Base-by-base conservation (phyloP, 2,888 invertebrate genomes). In the Drosophila paranaensis region DNA sequence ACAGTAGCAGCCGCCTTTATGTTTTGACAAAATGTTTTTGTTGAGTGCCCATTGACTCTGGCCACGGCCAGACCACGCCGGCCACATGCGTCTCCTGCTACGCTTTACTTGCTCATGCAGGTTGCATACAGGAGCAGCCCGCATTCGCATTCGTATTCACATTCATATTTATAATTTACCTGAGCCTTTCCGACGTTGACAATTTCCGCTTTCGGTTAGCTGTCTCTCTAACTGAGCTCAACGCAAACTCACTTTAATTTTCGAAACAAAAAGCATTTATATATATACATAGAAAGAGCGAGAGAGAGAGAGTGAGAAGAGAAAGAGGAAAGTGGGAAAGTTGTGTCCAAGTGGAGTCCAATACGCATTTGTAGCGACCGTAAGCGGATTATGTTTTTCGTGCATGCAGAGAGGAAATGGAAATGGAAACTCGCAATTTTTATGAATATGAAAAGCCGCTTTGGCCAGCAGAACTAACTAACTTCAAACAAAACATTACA, bases 21-120 rank as follows among this genome's bases (percentile, higher is more conserved):
- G 88, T 84, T 84, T 87, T 84, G 81, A 76, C 83, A 84, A 87
- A 84, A 84, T 87, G 88, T 84, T 84, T 84, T 87, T 87, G 85
- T 76, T 78, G 88, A 84, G 83, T 84, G 83, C 83, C 77, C 83
- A 87, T 87, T 84, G 83, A 87, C 83, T 84, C 80, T 78, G 78
- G 63, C 64, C 56, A 37, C n/a, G 45, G 30, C 39, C 16, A 14
- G 20, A 9, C 27, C 61, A 55, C 43, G 53, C 16, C 37, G 54
- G 42, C 20, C 61, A 58, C 46, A 56, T 56, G 65, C 43, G 30
- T 67, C 62, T 57, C 54, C 67, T 60, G 0, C 55, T 33, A 30
- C 14, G 35, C 20, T 20, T 20, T 56, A 25, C 50, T 58, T 69
- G 58, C 53, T n/a, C 54, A 78, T 71, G 75, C 79, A 78, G 72